Evolutionary conservation across 2,113 vertebrate genomes (phyloP), one percentile per base, ranked within the genome.

Genomic region (Polyodon spathula): DNA sequence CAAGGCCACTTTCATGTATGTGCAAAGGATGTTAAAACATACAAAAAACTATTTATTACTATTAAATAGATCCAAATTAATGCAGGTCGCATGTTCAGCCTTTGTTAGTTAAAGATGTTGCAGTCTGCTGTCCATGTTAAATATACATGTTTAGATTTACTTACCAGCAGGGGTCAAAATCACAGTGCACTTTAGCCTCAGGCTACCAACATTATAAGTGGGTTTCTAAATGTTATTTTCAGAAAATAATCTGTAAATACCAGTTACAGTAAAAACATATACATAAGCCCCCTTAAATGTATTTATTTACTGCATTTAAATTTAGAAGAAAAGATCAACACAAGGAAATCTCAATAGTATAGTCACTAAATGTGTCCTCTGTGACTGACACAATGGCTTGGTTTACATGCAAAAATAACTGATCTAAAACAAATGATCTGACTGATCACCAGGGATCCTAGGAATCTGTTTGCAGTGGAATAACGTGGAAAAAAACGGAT

Each of bases 171-270:
- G 53, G 53, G 53, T 55, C 53, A 55, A 55, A 55, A 55, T 37
- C 53, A 11, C 16, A 37, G 53, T 9, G 53, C 15, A 37, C 37
- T 16, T 17, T 27, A 17, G 53, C 67, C 81, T 70, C 68, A 73
- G 80, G 85, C 82, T 75, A 84, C 68, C 73, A 74, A 84, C 78
- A 88, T 85, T 82, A 76, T 85, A 86, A 86, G 82, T 81, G 80
- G 74, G 74, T 77, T 82, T 81, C 74, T 84, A 88, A 86, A 76
- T 78, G 78, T 76, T 70, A 76, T 79, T 84, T 78, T 73, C 71
- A 73, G 67, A 77, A 73, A 73, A 79, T 72, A 63, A 76, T 77
- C 77, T 86, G 80, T 84, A 84, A 80, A 84, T 81, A 84, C 77
- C 68, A 76, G 72, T 86, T 82, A 81, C 63, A 73, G 71, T 84